Evolutionary conservation across 2,888 invertebrate species (phyloP), one percentile per base, ranked within the genome.

Genomic region (Anorthoa munda): DNA sequence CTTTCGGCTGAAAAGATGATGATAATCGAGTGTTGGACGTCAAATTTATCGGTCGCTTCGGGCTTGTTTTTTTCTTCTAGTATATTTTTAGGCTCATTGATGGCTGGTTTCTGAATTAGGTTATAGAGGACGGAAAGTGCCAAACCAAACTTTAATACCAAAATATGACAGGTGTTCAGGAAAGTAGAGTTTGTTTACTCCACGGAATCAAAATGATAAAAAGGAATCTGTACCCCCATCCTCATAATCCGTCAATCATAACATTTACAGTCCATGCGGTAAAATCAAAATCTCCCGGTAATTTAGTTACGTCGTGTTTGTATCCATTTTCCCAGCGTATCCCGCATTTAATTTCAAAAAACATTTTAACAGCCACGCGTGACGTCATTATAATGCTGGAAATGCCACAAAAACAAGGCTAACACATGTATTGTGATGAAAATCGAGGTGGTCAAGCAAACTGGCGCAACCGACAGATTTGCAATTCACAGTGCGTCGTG

Each of bases 401-500:
- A 67, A 67, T 51, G 65, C n/a, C 26, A 65, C 81, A 77, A 80
- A 76, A 83, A 73, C 69, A 65, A 31, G 26, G 45, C 50, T 72
- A 77, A 77, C 81, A 82, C 53, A 67, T 77, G 75, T 79, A 83
- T 85, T 86, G 86, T 83, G 65, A 83, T 82, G 82, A 83, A 83
- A 84, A 85, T 83, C 48, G 75, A 77, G 81, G 80, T 72, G 77
- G 72, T 71, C 77, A 72, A 81, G 81, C 76, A 79, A 75, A 59
- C 75, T 18, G 60, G 61, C 58, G 66, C 69, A 68, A 58, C 72
- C 72, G 75, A 77, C 76, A 85, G 85, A 91, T 92, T 92, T 92
- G 88, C 87, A 90, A 91, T 92, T 90, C 91, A 87, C 87, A 89
- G 78, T 86, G 86, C 88, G 87, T 89, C 81, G 87, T 84, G 81